Evolutionary conservation across 2,888 invertebrate genomes (phyloP).

Genomic region (Catocala sponsa): DNA sequence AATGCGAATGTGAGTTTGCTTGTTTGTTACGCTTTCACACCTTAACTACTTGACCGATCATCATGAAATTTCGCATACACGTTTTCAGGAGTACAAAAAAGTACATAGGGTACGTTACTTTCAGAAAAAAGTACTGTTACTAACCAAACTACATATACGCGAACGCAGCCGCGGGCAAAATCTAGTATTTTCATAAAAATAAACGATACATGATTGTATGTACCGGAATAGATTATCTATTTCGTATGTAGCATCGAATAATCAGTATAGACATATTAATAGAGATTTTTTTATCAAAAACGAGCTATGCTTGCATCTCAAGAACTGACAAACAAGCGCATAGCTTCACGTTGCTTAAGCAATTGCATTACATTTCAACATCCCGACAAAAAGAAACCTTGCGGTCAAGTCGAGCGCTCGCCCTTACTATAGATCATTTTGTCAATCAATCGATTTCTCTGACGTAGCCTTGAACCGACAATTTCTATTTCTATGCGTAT

Average conservation of each 20-base stretch:
- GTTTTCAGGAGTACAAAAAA: no score
- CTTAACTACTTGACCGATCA: no score
- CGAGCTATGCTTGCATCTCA: slow-evolving; percentile 12
- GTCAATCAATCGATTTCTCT: slow-evolving; percentile 75
- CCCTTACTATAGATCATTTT: slow-evolving; percentile 73
- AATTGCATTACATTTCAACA: slow-evolving; percentile 68
- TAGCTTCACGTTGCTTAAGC: slow-evolving; percentile 59
- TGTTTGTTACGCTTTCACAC: no score
- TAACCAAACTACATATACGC: no score
- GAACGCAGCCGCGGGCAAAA: no score
- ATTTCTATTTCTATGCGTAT: slow-evolving; percentile 55
- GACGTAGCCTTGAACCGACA: slow-evolving; percentile 66
- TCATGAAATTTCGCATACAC: no score
- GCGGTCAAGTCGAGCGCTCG: slow-evolving; percentile 66
- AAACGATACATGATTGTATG: no score
- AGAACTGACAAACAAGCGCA: slow-evolving; percentile 40
- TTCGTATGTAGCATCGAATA: background rate
- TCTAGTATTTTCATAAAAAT: no score
- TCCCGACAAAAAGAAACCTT: slow-evolving; percentile 77
- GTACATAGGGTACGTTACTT: no score
- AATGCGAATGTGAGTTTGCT: no score
- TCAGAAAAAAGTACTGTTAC: no score
- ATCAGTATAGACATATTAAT: background rate
- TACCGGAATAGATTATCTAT: no score
- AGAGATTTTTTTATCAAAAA: background rate